Evolutionary conservation across 2,113 vertebrate genomes (phyloP), one percentile per base, ranked within the genome.

Genomic region (Apaloderma vittatum): DNA sequence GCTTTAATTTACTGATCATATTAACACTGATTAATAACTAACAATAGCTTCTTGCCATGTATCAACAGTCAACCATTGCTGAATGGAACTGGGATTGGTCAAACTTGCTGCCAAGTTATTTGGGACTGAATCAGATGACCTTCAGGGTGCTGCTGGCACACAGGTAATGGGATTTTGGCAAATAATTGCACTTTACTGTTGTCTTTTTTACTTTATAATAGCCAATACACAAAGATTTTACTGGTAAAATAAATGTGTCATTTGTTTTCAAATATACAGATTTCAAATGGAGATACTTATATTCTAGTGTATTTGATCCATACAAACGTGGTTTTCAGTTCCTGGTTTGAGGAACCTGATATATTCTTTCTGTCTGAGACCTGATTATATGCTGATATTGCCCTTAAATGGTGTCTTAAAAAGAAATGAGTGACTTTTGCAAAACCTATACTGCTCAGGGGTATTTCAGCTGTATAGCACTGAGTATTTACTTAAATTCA

Each of bases 11-110:
- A 98, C 98, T 99, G 98, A 98, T 99, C 98, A 97, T 98, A 98
- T 99, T 99, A 99, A 99, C 98, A 98, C 98, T 99, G 98, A 99
- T 99, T 99, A 99, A 99, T 99, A 99, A 99, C 98, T 98, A 99
- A 99, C 98, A 98, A 98, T 98, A 97, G 96, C 93, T 92, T 98
- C 83, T 99, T 98, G 98, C 98, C 98, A 98, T 99, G 98, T 98
- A 98, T 99, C 98, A 99, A 99, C 99, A 99, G 99, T 98, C 98
- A 97, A 77, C 97, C 74, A 93, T 98, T 98, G 98, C 98, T 91
- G 98, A 99, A 92, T 99, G 99, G 98, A 97, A 97, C 93, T 99
- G 99, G 99, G 98, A 99, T 97, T 99, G 99, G 99, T 97, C 98
- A 94, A 97, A 96, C 92, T 98, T 99, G 98, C 98, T 99, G 98